Conservation (phyloP, 2,888 invertebrate genomes). For the Plutella xylostella region DNA sequence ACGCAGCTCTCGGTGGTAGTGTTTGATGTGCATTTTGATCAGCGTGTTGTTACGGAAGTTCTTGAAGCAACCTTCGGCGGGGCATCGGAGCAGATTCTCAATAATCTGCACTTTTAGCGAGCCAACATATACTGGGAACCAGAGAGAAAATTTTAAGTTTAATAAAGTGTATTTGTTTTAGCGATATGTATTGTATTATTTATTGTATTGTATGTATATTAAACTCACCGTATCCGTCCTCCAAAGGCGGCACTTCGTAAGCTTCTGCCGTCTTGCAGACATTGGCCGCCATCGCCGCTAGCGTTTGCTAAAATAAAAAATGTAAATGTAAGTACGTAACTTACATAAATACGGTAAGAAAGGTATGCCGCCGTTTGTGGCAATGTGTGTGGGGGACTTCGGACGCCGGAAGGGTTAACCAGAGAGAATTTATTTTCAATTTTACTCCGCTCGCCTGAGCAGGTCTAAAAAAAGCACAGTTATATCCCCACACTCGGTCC, state of each 20-base stretch:
- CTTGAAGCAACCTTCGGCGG: slow-evolving; percentile 86
- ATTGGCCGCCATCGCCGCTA: neutral
- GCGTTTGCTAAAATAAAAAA: neutral
- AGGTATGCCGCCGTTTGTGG: no score
- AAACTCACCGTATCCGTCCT: slow-evolving; percentile 50
- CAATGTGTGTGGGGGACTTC: no score
- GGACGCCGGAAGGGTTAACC: no score
- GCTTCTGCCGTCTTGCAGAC: neutral
- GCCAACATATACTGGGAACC: slow-evolving; percentile 63
- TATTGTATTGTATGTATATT: no score
- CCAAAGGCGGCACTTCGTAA: slow-evolving; percentile 23
- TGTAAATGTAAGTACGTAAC: no score
- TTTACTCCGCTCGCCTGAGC: no score
- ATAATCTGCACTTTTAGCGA: slow-evolving; percentile 75
- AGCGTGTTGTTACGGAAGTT: slow-evolving; percentile 92
- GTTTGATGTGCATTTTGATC: slow-evolving; percentile 93
- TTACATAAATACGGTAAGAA: no score
- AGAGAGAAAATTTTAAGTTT: neutral
- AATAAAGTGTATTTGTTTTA: no score
- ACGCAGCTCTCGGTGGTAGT: slow-evolving; percentile 87
- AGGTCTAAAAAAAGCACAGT: no score
- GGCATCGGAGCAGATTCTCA: slow-evolving; percentile 77
- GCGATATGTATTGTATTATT: no score
- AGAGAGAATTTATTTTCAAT: no score
- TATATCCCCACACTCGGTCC: no score